Percentiles rank a stretch among this genome's conserved stretches.
Conservation (phyloP, 1,140 invertebrate genomes). For the Drosophila lowei region DNA sequence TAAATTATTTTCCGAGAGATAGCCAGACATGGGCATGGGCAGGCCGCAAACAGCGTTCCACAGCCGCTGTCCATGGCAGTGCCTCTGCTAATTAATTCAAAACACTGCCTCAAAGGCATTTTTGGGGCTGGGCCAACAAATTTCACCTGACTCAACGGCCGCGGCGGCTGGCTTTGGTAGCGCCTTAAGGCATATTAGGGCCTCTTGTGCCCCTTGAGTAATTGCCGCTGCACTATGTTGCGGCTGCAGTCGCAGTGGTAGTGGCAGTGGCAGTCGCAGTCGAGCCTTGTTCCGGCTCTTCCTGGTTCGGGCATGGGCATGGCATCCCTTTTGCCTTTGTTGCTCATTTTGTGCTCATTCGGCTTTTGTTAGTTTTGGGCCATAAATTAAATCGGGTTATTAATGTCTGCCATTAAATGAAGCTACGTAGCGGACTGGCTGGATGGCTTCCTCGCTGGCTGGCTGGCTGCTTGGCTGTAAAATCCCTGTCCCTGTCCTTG, state of each 20-base stretch:
- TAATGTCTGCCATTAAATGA: constrained; percentile 81
- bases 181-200: constrained; percentile 70
- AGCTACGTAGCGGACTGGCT: constrained; percentile 51
- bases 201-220: constrained; percentile 68
- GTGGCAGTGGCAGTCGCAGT: constrained; percentile 48
- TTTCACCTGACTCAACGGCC: constrained; percentile 49
- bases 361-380: constrained; percentile 75
- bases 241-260: not conserved
- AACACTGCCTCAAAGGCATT: constrained; percentile 76
- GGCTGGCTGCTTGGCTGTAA: constrained; percentile 17
- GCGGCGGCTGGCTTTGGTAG: constrained; percentile 30
- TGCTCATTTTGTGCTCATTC: constrained; percentile 56
- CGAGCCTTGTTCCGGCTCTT: constrained; percentile 19
- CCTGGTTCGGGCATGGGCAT: not conserved
- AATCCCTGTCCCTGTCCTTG: constrained; percentile 16
- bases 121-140: constrained; percentile 61
- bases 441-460: constrained; percentile 4
- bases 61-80: constrained; percentile 2
- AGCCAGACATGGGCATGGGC: constrained; percentile 31
- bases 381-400: constrained; percentile 81
- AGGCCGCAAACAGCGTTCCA: constrained; percentile 57
- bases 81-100: constrained; percentile 75
- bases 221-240: constrained; percentile 57
- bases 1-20: constrained; percentile 72
- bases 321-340: constrained; percentile 38